phyloP scores from a whole-genome alignment of 2,888 invertebrate species.

The Andrena hattorfiana region DNA sequence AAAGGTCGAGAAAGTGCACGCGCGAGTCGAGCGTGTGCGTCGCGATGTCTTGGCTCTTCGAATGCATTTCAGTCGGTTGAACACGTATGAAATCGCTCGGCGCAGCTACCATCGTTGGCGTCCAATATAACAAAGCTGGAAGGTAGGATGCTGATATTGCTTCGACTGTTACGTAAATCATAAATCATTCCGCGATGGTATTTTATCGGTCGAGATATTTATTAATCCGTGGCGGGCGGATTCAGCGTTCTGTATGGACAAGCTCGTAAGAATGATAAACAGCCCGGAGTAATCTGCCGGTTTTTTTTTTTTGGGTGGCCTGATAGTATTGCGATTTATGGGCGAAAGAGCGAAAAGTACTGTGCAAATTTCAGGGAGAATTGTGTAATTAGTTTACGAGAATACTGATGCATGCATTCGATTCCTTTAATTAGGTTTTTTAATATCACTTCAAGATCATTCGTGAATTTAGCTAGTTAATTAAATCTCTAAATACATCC shows the following conservation, averaged over 20 bases:
- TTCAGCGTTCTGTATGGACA: slow-evolving; percentile 2
- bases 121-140: slow-evolving; percentile 38
- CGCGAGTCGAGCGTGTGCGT: slow-evolving; percentile 32
- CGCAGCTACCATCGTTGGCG: background rate
- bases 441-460: too few species aligned
- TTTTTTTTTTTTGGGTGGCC: background rate
- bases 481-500: background rate
- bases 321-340: background rate
- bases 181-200: slow-evolving; percentile 27
- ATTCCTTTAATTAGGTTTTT: too few species aligned
- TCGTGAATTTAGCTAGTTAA: too few species aligned
- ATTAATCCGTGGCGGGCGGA: slow-evolving; percentile 13
- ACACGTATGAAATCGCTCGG: slow-evolving; percentile 50
- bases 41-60: slow-evolving; percentile 25
- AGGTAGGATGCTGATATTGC: slow-evolving; percentile 40
- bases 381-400: background rate
- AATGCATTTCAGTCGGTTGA: slow-evolving; percentile 58
- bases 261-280: slow-evolving; percentile 28
- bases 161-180: slow-evolving; percentile 32
- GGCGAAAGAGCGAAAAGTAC: background rate
- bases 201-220: slow-evolving; percentile 30
- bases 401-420: background rate
- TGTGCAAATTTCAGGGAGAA: background rate
- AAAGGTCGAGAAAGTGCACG: slow-evolving; percentile 42
- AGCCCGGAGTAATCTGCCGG: background rate